Evolutionary conservation across 2,797 vertebrate genomes (phyloP).

Genomic region (Falco novaeseelandiae): DNA sequence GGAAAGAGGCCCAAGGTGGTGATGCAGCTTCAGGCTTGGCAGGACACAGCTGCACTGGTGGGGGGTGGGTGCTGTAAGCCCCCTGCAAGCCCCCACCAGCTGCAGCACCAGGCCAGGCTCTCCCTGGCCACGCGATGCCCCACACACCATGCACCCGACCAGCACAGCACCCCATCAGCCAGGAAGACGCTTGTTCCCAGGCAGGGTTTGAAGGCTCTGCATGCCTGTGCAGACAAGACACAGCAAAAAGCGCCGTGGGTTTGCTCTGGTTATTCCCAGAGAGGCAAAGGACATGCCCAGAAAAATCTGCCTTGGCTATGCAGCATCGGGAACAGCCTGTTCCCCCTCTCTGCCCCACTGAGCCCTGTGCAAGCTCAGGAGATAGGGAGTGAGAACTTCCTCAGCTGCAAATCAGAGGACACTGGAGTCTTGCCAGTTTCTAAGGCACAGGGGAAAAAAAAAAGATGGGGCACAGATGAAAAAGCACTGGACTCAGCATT

Average conservation of each 20-base stretch:
- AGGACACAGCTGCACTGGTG: neutral
- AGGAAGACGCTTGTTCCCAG: neutral
- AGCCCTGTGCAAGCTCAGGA: rapidly evolving
- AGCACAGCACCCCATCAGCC: neutral
- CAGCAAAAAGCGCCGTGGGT: neutral
- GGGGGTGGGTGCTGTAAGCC: neutral
- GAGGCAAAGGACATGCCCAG: neutral
- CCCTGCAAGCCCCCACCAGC: neutral
- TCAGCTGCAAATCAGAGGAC: rapidly evolving
- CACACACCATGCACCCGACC: rapidly evolving
- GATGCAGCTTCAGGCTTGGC: rapidly evolving
- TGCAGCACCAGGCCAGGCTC: rapidly evolving
- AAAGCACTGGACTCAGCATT: neutral
- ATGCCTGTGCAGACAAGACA: neutral
- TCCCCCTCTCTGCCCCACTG: neutral
- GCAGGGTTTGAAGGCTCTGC: neutral
- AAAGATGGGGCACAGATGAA: neutral
- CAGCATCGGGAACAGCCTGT: neutral
- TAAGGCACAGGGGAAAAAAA: neutral
- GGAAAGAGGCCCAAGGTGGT: neutral
- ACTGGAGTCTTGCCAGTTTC: neutral
- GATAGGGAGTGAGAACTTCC: neutral
- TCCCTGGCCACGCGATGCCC: neutral
- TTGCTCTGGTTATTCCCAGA: neutral
- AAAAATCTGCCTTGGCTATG: neutral